Conservation (phyloP, 2,888 invertebrate species). For the Poecilus cupreus region DNA sequence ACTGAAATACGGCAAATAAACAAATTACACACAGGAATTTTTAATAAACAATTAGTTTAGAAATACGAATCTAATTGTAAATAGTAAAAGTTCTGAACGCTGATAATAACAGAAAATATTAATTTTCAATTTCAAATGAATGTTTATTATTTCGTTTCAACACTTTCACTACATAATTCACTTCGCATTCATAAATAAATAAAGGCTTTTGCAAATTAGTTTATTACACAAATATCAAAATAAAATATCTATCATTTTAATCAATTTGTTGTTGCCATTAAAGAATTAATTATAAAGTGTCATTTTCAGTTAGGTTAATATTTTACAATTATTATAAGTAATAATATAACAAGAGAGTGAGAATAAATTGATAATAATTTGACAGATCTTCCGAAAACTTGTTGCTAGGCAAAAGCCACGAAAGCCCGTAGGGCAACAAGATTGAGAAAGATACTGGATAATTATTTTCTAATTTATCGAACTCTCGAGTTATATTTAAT, state of each 20-base stretch:
- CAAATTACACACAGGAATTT: conserved; percentile 10
- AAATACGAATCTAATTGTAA: conserved; percentile 1
- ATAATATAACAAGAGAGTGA: no score
- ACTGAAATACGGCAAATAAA: background rate
- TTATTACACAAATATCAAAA: background rate
- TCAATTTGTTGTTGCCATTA: no score
- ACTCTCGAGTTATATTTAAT: no score
- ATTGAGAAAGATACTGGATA: no score
- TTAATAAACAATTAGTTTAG: conserved; percentile 7
- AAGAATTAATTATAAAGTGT: no score
- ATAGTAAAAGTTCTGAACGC: conserved; percentile 8
- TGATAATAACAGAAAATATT: background rate
- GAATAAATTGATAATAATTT: no score
- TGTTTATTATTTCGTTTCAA: conserved; percentile 6
- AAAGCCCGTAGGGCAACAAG: no score
- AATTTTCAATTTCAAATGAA: conserved; percentile 10
- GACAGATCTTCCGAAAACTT: no score
- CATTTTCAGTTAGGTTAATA: no score
- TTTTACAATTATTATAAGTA: no score
- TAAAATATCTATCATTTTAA: background rate
- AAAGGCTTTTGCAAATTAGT: background rate
- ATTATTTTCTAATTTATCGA: no score
- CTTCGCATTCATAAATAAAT: background rate
- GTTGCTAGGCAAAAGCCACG: no score
- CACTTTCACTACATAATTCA: conserved; percentile 13